Base-by-base conservation (phyloP, 2,888 invertebrate species). In the Sinohyriopsis cumingii region DNA sequence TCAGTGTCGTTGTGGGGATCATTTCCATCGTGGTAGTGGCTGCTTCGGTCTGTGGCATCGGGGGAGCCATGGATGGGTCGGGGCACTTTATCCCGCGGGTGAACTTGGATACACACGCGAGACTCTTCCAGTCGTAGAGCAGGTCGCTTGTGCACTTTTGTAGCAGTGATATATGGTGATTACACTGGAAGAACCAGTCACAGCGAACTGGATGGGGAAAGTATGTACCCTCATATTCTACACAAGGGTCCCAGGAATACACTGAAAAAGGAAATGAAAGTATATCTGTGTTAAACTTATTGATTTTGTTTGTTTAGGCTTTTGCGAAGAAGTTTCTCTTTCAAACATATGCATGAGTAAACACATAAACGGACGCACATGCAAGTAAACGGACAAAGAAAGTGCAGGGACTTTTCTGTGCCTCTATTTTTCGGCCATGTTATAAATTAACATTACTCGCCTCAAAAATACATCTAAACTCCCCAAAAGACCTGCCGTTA, bases 181-280 rank as follows among this genome's bases (percentile, higher is more conserved):
- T 75, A 68, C 86, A 86, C 64, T 84, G 84, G 65, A 84, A 80
- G 71, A 81, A 86, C 65, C 78, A 69, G 69, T 77, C 69, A 73
- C 86, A 86, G 54, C 76, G 71, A 9, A 69, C 72, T 0, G 86
- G 85, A 71, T 84, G 82, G 3, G 81, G 81, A 61, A 79, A 81
- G 65, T 82, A 82, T 19, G 62, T 68, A 0, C 79, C 80, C 20
- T 76, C 71, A 55, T 75, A 75, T 59, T 74, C 68, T 25, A 68
- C 65, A 64, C 81, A 82, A 3, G 81, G 81, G 5, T 73, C 72
- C 82, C 80, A 80, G 15, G 78, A 77, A 55, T 78, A 75, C 53
- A 80, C 80, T 82, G 68, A 15, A 70, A 68, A 68, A 67, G 54
- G 54, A 59, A 55, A 65, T 64, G 22, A 57, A 60, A 60, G 25